Base-by-base conservation (phyloP, 2,888 invertebrate genomes). In the Drosophila prostipennis region DNA sequence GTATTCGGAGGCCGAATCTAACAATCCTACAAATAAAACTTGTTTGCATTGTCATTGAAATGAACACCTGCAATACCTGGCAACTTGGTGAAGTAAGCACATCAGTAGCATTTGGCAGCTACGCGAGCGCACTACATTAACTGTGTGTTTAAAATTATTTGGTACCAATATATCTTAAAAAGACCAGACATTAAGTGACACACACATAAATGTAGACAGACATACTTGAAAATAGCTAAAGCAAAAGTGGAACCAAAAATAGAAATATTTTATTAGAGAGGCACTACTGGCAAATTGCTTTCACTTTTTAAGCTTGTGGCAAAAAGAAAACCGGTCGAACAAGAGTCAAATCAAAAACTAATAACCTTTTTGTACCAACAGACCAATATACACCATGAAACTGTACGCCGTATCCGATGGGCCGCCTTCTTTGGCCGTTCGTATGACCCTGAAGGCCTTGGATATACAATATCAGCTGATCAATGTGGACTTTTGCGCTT, bases 321-420 rank as follows among this genome's bases (percentile, higher is more conserved):
- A 52, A 49, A 40, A 49, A 45, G 11, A 42, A 77, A 82, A 86
- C 81, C 81, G 80, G 81, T 82, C 86, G 40, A 39, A 49, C 67
- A 23, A 68, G 49, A 37, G 40, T 14, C 36, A 32, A 40, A 53
- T 43, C 36, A 14, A 37, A 37, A 60, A 26, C 42, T 49, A 49
- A 54, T 37, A 10, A 26, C 29, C 11, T 23, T 39, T 59, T 37
- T 43, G 51, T 72, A 26, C 4, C 48, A 40, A 23, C 64, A 90
- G 91, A 74, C 79, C 83, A 56, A 82, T 85, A 64, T 85, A 79
- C 55, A 80, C 85, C 34, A 92, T 96, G 90, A 96, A 95, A 88
- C 90, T 96, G 45, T 96, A 96, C 86, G 93, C 94, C 49, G 95
- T 96, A 55, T 95, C 95, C 4, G 96, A 96, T 92, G 96, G 96